Evolutionary conservation across 2,888 invertebrate genomes (phyloP).

Genomic region (Pristionchus fissidentatus): DNA sequence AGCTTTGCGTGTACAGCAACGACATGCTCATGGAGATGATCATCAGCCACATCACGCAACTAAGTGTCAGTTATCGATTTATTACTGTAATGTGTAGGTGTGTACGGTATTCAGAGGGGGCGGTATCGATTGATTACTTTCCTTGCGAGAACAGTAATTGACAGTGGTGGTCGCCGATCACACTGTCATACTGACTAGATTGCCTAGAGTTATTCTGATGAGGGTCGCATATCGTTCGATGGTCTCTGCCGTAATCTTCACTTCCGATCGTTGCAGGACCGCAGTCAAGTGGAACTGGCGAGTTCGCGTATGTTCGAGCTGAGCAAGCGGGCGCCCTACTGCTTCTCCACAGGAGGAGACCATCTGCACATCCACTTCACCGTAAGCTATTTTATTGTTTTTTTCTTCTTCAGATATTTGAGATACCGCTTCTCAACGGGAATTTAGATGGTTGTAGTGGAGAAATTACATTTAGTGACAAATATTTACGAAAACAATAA

Average conservation of each 20-base stretch:
- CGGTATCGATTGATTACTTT: neutral
- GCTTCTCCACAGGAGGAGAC: constrained; percentile 39
- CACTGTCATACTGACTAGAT: no score
- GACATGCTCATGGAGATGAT: constrained; percentile 51
- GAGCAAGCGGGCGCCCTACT: constrained; percentile 34
- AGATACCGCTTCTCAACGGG: no score
- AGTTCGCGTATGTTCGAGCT: neutral
- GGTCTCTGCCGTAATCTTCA: neutral
- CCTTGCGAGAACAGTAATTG: neutral
- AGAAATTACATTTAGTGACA: no score
- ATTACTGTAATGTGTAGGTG: no score
- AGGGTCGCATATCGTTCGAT: neutral
- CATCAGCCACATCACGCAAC: constrained; percentile 48
- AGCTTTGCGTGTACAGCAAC: constrained; percentile 48
- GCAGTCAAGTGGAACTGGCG: constrained; percentile 34
- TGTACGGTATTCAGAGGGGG: no score
- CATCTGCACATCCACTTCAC: constrained; percentile 40
- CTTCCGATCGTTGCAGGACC: constrained; percentile 32
- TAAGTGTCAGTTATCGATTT: constrained; percentile 47
- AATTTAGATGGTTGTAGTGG: no score
- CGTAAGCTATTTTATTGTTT: neutral
- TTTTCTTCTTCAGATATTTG: neutral
- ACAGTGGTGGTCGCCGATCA: no score
- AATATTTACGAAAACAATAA: no score
- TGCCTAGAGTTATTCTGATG: neutral